These are phyloP conservation scores for Drosophila stalkeri DNA, from an alignment of 2,888 invertebrate species.

Conservation along the genomic window DNA sequence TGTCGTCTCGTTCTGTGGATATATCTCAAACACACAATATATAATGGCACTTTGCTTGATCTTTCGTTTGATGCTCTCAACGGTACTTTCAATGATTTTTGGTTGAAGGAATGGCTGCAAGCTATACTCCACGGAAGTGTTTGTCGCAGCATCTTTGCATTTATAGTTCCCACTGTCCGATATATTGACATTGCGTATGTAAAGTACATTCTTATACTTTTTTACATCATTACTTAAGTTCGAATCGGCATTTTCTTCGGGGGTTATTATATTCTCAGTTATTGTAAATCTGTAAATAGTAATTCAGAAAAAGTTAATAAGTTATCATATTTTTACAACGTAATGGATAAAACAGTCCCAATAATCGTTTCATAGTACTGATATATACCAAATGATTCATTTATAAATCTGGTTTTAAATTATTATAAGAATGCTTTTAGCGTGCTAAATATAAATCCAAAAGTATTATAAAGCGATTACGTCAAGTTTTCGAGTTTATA, in stretches of 20 bases:
- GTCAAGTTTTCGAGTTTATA: not conserved
- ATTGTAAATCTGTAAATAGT: conserved; percentile 62
- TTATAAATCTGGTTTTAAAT: not conserved
- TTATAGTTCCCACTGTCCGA: conserved; percentile 88
- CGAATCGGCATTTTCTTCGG: conserved; percentile 39
- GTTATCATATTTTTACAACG: not conserved
- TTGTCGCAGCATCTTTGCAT: conserved; percentile 86
- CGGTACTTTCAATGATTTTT: conserved; percentile 84
- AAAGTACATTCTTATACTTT: conserved; percentile 84
- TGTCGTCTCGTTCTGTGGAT: conserved; percentile 86
- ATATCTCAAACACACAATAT: conserved; percentile 87
- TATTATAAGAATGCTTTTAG: not conserved
- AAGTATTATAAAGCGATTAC: not conserved
- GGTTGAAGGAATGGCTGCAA: conserved; percentile 83
- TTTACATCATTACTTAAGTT: conserved; percentile 40
- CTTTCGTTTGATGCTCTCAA: conserved; percentile 86
- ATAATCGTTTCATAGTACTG: not conserved
- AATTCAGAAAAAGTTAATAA: not conserved
- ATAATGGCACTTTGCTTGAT: conserved; percentile 86
- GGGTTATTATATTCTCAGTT: conserved; percentile 34
- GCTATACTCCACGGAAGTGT: conserved; percentile 64
- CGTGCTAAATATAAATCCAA: not conserved
- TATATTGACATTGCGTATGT: conserved; percentile 86
- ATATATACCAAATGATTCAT: not conserved
- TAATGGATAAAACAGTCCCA: not conserved